Conservation (phyloP, 2,113 vertebrate species). For the Gavia stellata region DNA sequence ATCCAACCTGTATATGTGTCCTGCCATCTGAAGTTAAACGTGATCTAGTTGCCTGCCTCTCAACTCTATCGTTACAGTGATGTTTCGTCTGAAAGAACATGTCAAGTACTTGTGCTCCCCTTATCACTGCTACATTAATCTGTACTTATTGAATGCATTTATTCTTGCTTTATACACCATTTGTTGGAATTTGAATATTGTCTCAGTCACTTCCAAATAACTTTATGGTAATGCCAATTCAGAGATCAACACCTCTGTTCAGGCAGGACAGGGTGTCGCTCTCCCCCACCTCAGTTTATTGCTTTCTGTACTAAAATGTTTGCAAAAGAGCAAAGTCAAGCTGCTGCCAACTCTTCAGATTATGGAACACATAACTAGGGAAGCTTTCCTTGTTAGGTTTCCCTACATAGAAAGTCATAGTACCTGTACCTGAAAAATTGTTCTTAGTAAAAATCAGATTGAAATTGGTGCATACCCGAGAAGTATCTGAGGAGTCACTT, state of each 20-base stretch:
- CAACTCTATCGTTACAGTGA: background rate
- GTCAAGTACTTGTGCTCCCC: background rate
- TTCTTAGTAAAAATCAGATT: background rate
- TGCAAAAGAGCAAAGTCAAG: background rate
- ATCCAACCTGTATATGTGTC: background rate
- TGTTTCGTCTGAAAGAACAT: background rate
- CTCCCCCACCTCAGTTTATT: rapidly evolving
- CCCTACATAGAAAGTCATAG: background rate
- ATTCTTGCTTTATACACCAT: background rate
- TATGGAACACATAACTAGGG: background rate
- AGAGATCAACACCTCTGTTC: background rate
- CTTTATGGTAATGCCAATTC: background rate
- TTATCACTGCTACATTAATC: background rate
- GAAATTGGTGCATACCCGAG: background rate
- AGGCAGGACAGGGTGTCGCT: background rate
- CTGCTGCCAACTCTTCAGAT: background rate
- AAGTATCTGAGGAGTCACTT: background rate
- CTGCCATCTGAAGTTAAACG: background rate
- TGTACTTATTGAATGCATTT: background rate
- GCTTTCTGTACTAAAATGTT: background rate
- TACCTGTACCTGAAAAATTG: background rate
- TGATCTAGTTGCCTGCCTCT: background rate
- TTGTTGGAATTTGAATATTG: background rate
- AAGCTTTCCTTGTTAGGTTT: background rate
- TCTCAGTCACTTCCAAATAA: background rate